Evolutionary conservation across 1,140 invertebrate species (phyloP).

Genomic region (Trichonephila clavipes): DNA sequence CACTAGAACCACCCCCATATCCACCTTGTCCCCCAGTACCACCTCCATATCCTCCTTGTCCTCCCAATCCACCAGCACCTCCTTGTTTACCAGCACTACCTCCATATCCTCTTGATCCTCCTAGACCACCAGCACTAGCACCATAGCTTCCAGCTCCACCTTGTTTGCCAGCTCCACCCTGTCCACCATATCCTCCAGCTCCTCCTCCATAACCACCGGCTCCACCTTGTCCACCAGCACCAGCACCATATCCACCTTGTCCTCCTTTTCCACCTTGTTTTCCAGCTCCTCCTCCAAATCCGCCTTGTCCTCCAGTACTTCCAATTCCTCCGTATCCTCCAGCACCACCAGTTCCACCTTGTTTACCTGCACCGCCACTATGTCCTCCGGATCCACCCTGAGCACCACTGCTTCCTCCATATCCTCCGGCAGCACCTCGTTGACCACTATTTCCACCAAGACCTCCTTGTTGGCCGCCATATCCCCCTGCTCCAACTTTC

Average conservation of each 20-base stretch:
- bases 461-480: not conserved
- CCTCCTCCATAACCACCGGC: not conserved
- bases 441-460: not conserved
- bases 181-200: not conserved
- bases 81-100: no score
- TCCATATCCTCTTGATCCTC: no score
- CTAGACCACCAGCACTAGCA: no score
- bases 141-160: not conserved
- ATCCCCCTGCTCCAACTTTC: not conserved
- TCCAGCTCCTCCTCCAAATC: no score
- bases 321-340: not conserved
- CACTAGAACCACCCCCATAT: not conserved
- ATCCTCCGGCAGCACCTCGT: not conserved
- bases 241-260: no score
- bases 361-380: not conserved
- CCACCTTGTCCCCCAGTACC: not conserved
- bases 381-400: not conserved
- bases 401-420: not conserved
- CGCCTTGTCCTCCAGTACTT: not conserved
- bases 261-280: no score
- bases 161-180: not conserved
- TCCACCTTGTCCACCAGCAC: not conserved
- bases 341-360: not conserved
- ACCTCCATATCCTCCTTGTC: not conserved
- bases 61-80: not conserved